Conservation (phyloP, 2,113 vertebrate species). For the Mohoua ochrocephala region DNA sequence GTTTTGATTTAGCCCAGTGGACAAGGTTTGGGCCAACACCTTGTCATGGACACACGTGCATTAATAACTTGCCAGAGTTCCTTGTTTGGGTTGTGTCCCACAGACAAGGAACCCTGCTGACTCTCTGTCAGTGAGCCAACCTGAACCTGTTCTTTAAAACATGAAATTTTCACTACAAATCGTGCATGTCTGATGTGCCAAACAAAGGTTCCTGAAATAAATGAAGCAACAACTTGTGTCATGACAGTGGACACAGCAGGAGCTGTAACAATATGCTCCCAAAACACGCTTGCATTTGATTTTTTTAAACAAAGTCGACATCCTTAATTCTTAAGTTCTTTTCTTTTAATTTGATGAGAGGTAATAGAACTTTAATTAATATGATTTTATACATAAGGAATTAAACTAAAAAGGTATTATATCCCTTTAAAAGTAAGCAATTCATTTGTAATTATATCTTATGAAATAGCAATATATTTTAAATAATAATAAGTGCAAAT, state of each 20-base stretch:
- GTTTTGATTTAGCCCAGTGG: background rate
- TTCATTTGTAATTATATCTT: background rate
- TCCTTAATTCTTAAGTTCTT: background rate
- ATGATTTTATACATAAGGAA: background rate
- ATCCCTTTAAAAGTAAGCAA: background rate
- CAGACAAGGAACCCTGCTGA: background rate
- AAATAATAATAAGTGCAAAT: background rate
- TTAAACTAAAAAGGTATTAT: background rate
- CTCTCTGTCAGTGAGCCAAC: background rate
- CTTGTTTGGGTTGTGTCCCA: too few relatives aligned
- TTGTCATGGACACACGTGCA: fast-evolving
- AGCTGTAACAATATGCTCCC: background rate
- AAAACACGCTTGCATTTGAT: background rate
- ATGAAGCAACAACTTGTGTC: background rate
- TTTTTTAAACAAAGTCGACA: background rate
- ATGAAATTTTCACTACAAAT: background rate
- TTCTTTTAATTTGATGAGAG: background rate
- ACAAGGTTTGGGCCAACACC: background rate
- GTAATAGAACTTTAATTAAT: background rate
- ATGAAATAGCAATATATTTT: background rate
- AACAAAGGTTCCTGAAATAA: background rate
- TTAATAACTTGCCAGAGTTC: background rate
- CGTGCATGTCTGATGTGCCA: background rate
- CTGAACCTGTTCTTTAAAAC: background rate
- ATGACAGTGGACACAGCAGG: background rate